Evolutionary conservation across 92 coral and sea anemone species (phyloP), one percentile per base, ranked within the genome.

Genomic region (Epizoanthus scotinus): DNA sequence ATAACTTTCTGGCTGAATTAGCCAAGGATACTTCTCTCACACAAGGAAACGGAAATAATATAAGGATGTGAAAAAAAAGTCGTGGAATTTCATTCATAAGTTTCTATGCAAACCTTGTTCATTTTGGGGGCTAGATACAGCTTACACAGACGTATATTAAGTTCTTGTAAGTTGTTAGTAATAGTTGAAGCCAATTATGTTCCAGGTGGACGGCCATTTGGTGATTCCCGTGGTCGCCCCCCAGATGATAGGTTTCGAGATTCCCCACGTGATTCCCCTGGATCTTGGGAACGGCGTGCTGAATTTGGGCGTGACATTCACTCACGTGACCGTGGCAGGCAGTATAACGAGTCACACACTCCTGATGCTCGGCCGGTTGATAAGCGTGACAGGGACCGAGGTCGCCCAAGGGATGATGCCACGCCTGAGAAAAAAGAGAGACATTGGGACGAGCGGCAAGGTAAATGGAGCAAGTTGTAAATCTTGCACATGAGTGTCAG

Each of bases 281-380:
- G 99, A 84, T 94, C 91, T 28, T 87, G 91, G 53, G 94, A 88
- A 42, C 85, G 91, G 18, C 94, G 93, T 31, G 96, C 91, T 44
- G 99, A 95, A 40, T 89, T 87, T 22, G 87, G 88, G 54, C 85
- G 85, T 55, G 89, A 86, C 53, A 62, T 71, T 52, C 86, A 88
- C 65, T 84, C 93, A 71, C 98, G 99, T 67, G 97, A 90, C 77
- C 96, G 92, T 68, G 82, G 86, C 44, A 84, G 90, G 20, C 91
- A 90, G 1, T 88, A 74, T 53, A 84, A 71, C 31, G 96, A 91
- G 52, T 66, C 94, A 71, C 94, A 86, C 54, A 86, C 65, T n/a
- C 86, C 92, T 20, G 97, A 93, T 13, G 89, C 90, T 56, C 89
- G 91, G 14, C 87, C 90, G 19, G 82, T 86, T 38, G 92, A 89